Conservation (phyloP, 2,113 vertebrate genomes). For the Perognathus longimembris region DNA sequence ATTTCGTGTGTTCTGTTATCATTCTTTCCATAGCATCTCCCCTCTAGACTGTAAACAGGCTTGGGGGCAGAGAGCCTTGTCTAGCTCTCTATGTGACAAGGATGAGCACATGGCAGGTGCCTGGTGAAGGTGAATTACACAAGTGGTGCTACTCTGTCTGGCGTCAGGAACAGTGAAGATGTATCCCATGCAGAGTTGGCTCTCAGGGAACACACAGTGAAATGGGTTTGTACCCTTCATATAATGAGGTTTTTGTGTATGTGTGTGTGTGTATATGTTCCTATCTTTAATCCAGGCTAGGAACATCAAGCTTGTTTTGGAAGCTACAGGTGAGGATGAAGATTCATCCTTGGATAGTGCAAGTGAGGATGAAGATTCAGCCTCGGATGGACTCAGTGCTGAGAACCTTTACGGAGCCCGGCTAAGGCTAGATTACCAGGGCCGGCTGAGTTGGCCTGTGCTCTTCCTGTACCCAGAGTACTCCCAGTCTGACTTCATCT, state of each 20-base stretch:
- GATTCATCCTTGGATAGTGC: constrained; percentile 83
- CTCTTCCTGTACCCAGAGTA: constrained; percentile 96
- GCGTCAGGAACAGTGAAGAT: background rate
- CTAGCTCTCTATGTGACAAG: background rate
- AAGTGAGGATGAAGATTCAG: constrained; percentile 67
- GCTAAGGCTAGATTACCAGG: constrained; percentile 91
- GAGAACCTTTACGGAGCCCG: constrained; percentile 87
- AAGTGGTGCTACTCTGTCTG: background rate
- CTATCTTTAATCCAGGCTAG: constrained; percentile 86
- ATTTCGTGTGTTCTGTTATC: background rate
- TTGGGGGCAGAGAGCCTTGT: background rate
- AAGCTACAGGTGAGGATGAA: constrained; percentile 69
- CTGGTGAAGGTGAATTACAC: background rate
- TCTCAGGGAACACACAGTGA: background rate
- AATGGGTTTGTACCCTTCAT: background rate
- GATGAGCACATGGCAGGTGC: background rate
- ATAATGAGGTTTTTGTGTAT: background rate
- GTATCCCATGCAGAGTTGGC: background rate
- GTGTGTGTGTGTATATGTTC: background rate
- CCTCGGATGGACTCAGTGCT: constrained; percentile 86
- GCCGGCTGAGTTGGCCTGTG: constrained; percentile 94
- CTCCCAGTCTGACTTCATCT: constrained; percentile 94
- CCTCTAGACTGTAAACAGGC: background rate
- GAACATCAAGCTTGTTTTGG: constrained; percentile 88
- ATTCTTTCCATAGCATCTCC: background rate